A percentile compares a stretch with the other conserved stretches of the same genome.
Conservation (phyloP, 2,888 invertebrate genomes). For the Plemyria rubiginata region DNA sequence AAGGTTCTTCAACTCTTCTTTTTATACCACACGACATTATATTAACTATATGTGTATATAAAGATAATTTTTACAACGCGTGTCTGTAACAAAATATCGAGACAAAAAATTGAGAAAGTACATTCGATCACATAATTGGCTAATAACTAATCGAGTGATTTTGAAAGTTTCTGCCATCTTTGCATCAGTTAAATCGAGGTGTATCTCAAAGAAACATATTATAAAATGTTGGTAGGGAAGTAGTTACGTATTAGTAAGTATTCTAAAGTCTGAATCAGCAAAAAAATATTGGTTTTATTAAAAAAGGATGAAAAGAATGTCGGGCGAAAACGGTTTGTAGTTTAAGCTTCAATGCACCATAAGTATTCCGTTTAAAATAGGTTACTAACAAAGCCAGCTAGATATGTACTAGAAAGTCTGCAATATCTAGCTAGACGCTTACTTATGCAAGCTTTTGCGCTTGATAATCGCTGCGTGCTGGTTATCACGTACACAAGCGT, state of each 20-base stretch:
- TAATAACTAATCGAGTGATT: not conserved
- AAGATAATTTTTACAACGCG: conserved; percentile 3
- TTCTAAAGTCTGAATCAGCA: too few relatives aligned
- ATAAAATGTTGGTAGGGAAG: too few relatives aligned
- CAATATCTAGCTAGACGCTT: not conserved
- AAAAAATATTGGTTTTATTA: too few relatives aligned
- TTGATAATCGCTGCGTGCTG: conserved; percentile 1
- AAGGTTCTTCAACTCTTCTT: not conserved
- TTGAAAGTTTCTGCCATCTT: too few relatives aligned
- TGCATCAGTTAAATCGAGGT: too few relatives aligned
- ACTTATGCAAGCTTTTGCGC: conserved; percentile 19
- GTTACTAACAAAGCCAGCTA: conserved; percentile 2
- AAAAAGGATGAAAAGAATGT: too few relatives aligned
- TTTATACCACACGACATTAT: not conserved
- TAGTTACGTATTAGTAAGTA: too few relatives aligned
- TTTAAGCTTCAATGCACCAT: not conserved
- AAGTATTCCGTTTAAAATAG: conserved; percentile 4
- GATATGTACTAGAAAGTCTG: conserved; percentile 16
- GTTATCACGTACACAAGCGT: conserved; percentile 8
- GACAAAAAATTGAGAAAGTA: conserved; percentile 18
- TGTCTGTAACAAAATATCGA: conserved; percentile 24
- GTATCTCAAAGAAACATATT: too few relatives aligned
- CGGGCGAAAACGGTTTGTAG: not conserved
- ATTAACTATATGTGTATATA: not conserved
- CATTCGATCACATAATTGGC: conserved; percentile 8